phyloP scores from a whole-genome alignment of 2,888 invertebrate species.

The Acleris holmiana region DNA sequence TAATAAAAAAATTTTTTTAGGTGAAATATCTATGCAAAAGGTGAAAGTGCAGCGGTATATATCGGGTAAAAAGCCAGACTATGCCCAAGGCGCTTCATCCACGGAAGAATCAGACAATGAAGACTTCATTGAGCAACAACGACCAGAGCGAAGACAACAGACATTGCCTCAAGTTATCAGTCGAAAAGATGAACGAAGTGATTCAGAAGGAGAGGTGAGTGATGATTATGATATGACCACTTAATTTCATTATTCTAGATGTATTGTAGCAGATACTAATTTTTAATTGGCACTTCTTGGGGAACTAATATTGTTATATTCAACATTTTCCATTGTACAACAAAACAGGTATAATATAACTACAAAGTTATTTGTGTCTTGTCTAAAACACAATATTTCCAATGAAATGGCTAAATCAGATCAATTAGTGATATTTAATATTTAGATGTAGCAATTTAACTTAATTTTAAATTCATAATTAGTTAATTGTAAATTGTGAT shows the following conservation, averaged over 20 bases:
- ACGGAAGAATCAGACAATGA: slow-evolving; percentile 96
- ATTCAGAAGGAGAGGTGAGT: slow-evolving; percentile 74
- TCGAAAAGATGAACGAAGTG: slow-evolving; percentile 68
- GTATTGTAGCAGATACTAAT: no score
- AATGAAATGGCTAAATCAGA: no score
- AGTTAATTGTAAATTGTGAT: no score
- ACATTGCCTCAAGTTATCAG: slow-evolving; percentile 63
- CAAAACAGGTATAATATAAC: no score
- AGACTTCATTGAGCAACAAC: slow-evolving; percentile 89
- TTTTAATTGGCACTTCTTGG: no score
- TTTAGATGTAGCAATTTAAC: no score
- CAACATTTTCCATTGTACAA: no score
- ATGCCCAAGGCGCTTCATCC: slow-evolving; percentile 93
- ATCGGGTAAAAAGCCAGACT: slow-evolving; percentile 98
- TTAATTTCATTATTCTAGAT: not conserved
- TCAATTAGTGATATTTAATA: no score
- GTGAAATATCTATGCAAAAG: slow-evolving; percentile 99
- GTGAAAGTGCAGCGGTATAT: slow-evolving; percentile 99
- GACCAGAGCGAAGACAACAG: slow-evolving; percentile 70
- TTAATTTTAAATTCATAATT: no score
- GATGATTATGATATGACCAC: not conserved
- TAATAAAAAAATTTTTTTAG: slow-evolving; percentile 78
- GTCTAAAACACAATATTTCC: no score
- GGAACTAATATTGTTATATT: no score
- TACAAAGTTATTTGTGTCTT: no score